Conservation (phyloP, 2,888 invertebrate species). For the Aethes cnicana region DNA sequence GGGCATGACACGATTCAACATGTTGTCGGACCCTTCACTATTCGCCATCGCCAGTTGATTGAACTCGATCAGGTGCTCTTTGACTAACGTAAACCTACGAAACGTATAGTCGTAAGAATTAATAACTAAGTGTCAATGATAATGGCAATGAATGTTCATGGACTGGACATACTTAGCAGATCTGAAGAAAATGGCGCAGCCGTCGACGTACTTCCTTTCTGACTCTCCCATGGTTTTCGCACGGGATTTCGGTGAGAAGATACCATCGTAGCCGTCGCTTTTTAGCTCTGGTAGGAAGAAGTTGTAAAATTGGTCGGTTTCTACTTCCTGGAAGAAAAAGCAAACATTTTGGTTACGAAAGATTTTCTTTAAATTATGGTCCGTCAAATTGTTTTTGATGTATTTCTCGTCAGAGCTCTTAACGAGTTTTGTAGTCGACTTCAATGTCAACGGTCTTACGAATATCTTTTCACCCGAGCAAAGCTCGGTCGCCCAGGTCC, state of each 20-base stretch:
- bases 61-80: slow-evolving; percentile 98
- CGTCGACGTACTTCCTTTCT: slow-evolving; percentile 98
- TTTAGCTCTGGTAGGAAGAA: slow-evolving; percentile 97
- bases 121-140: no score
- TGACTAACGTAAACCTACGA: slow-evolving; percentile 95
- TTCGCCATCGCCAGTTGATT: slow-evolving; percentile 99
- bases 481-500: no score
- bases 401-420: no score
- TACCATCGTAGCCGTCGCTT: slow-evolving; percentile 95
- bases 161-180: slow-evolving; percentile 90
- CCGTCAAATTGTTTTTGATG: no score
- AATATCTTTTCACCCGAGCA: no score
- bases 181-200: slow-evolving; percentile 99
- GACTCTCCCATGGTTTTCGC: slow-evolving; percentile 99
- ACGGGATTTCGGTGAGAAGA: slow-evolving; percentile 98
- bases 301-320: slow-evolving; percentile 99
- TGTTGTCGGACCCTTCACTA: slow-evolving; percentile 98
- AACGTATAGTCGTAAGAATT: no score
- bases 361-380: no score
- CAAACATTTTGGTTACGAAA: not conserved
- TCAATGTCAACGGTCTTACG: no score
- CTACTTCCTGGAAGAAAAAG: slow-evolving; percentile 90
- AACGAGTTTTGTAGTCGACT: no score
- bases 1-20: slow-evolving; percentile 99
- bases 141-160: not conserved